Percentiles rank a stretch among this genome's conserved stretches.
Evolutionary conservation across 2,888 invertebrate genomes (phyloP).

Genomic region (Drosophila lacicola): DNA sequence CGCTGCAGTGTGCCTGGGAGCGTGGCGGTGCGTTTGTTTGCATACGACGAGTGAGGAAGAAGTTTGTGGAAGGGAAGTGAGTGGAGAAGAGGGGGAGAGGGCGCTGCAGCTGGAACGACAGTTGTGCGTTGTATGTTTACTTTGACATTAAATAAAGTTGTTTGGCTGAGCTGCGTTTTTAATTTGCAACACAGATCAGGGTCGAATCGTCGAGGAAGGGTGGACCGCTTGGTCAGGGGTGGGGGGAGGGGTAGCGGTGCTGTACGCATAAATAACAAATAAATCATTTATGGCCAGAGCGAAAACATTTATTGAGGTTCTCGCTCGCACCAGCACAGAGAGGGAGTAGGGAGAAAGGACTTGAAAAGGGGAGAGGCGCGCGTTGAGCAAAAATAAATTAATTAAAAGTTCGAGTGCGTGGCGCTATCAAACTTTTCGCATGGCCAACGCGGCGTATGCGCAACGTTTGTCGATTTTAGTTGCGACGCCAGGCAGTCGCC

Average conservation of each 20-base stretch:
- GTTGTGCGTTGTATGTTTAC: constrained; percentile 61
- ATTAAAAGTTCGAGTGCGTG: constrained; percentile 70
- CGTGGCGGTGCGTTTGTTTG: not conserved
- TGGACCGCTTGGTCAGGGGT: not conserved
- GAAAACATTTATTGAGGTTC: constrained; percentile 77
- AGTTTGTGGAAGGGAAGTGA: not conserved
- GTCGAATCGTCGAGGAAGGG: not conserved
- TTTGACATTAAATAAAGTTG: constrained; percentile 81
- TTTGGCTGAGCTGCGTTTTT: constrained; percentile 67
- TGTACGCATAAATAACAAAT: constrained; percentile 77
- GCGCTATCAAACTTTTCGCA: constrained; percentile 67
- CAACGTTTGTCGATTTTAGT: constrained; percentile 43
- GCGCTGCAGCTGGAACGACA: constrained; percentile 40
- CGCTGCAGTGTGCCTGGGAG: constrained; percentile 29
- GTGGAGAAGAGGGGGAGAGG: not conserved
- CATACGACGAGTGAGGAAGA: too few species aligned
- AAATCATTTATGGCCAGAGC: constrained; percentile 77
- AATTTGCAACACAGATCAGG: constrained; percentile 53
- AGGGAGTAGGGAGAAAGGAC: not conserved
- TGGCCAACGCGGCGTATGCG: constrained; percentile 47
- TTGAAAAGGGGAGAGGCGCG: constrained; percentile 2
- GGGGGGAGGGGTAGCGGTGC: not conserved
- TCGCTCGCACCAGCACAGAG: constrained; percentile 37
- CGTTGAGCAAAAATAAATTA: constrained; percentile 71
- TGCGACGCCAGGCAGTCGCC: constrained; percentile 53